These are phyloP conservation scores for Amorpha juglandis DNA, from an alignment of 2,888 invertebrate genomes.

Conservation along the genomic window DNA sequence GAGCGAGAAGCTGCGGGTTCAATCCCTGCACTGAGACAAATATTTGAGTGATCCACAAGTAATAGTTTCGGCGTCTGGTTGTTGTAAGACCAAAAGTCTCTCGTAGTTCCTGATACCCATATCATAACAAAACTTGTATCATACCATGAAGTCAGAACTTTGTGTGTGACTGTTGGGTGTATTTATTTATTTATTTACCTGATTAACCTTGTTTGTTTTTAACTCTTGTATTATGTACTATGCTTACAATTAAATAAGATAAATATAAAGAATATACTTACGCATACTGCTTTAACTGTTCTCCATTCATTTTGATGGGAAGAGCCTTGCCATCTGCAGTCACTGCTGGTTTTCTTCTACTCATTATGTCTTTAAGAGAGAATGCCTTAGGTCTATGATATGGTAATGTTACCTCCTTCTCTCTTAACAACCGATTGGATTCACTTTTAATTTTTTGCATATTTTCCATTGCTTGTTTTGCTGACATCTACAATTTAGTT, in stretches of 20 bases:
- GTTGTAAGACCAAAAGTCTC: too few species aligned
- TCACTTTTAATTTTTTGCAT: constrained; percentile 92
- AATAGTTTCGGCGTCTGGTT: too few species aligned
- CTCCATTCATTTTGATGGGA: constrained; percentile 86
- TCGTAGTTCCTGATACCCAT: too few species aligned
- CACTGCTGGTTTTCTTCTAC: constrained; percentile 65
- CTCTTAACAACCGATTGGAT: constrained; percentile 91
- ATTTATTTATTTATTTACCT: too few species aligned
- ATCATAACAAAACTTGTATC: too few species aligned
- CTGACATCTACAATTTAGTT: constrained; percentile 81
- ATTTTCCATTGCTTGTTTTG: constrained; percentile 87
- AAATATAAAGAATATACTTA: constrained; percentile 65
- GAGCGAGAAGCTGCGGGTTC: too few species aligned
- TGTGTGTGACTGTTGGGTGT: too few species aligned
- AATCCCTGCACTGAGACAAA: too few species aligned
- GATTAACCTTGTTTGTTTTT: too few species aligned
- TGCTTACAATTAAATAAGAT: not conserved
- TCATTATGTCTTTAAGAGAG: constrained; percentile 91
- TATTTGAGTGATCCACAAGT: too few species aligned
- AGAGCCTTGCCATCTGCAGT: constrained; percentile 72
- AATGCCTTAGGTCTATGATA: constrained; percentile 94
- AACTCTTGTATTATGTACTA: too few species aligned
- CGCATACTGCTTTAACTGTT: constrained; percentile 87
- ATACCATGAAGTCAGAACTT: too few species aligned
- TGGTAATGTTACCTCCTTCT: constrained; percentile 90